A percentile compares a stretch with the other conserved stretches of the same genome.
Conservation (phyloP, 2,113 vertebrate genomes). For the Strix uralensis region DNA sequence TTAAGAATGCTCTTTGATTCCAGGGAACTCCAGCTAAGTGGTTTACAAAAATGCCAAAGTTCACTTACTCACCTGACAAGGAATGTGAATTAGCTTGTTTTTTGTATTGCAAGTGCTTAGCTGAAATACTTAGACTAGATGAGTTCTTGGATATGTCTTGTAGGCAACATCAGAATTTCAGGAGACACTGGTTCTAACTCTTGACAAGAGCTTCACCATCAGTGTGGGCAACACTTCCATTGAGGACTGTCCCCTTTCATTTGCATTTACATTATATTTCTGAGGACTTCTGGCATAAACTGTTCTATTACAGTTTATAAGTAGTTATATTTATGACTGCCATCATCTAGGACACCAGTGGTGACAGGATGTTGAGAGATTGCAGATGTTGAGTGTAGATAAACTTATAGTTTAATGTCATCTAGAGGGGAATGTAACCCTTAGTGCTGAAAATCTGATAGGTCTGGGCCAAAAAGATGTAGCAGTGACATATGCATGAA, state of each 20-base stretch:
- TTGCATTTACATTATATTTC: neutral
- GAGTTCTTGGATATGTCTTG: neutral
- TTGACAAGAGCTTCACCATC: neutral
- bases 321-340: neutral
- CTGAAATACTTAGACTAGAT: neutral
- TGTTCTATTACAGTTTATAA: neutral
- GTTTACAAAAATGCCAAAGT: neutral
- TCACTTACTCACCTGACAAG: neutral
- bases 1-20: neutral
- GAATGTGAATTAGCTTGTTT: neutral
- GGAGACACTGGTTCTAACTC: neutral
- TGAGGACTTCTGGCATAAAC: neutral
- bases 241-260: neutral
- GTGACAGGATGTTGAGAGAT: neutral
- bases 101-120: neutral
- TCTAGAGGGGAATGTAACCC: neutral
- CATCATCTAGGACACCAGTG: neutral
- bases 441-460: neutral
- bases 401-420: neutral
- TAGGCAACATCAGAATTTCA: neutral
- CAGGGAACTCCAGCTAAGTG: neutral
- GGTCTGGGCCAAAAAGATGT: neutral
- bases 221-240: neutral
- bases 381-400: neutral
- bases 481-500: neutral